These are phyloP conservation scores for Panonychus citri DNA, from an alignment of 1,140 invertebrate species.

Conservation along the genomic window DNA sequence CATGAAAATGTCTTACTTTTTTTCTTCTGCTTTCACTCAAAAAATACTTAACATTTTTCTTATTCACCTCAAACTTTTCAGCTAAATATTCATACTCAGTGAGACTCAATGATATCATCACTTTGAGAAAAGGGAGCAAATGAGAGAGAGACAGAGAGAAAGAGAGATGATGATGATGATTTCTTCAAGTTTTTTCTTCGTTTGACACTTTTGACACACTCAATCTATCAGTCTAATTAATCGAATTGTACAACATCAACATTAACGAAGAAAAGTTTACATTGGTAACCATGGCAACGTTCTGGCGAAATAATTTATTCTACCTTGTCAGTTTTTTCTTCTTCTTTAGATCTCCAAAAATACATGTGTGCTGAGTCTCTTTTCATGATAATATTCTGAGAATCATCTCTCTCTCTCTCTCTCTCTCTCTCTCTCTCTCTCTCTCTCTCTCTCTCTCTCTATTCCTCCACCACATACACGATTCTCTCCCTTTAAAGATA, in stretches of 20 bases:
- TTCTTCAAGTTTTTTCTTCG: not conserved
- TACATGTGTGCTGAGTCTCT: not conserved
- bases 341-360: not conserved
- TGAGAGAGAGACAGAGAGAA: not conserved
- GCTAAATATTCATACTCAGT: too few relatives aligned
- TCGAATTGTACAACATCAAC: not conserved
- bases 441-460: not conserved
- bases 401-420: not conserved
- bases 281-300: not conserved
- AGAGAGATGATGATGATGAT: not conserved
- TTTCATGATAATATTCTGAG: not conserved
- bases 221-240: not conserved
- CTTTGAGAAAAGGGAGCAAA: not conserved
- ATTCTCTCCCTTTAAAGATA: not conserved
- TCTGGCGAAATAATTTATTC: not conserved
- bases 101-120: not conserved
- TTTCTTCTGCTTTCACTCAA: not conserved
- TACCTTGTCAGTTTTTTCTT: not conserved
- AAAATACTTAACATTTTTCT: not conserved
- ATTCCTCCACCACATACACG: not conserved
- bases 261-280: not conserved
- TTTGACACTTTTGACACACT: not conserved
- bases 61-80: not conserved
- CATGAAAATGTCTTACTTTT: not conserved
- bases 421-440: slow-evolving; percentile 1